Evolutionary conservation across 1,140 invertebrate genomes (phyloP).

Genomic region (Coptotermes formosanus): DNA sequence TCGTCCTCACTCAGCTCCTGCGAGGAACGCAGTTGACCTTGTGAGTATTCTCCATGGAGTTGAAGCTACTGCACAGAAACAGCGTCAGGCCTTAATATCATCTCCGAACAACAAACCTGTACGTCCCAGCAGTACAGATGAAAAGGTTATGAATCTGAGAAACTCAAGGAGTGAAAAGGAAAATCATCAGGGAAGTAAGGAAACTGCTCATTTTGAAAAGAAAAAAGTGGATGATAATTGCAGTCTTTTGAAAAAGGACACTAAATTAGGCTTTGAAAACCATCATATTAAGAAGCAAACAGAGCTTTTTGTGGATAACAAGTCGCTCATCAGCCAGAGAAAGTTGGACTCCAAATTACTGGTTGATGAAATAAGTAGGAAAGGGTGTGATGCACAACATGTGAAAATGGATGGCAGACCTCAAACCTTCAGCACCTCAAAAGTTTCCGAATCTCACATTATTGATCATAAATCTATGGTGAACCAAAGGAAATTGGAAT

Average conservation of each 20-base stretch:
- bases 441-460: neutral
- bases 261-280: neutral
- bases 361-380: neutral
- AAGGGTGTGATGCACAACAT: neutral
- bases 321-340: neutral
- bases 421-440: neutral
- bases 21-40: slow-evolving; percentile 32
- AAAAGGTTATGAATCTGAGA: slow-evolving; percentile 34
- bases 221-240: neutral
- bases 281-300: neutral
- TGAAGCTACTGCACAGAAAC: slow-evolving; percentile 31
- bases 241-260: neutral
- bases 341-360: neutral
- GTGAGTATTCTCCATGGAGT: slow-evolving; percentile 37
- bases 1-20: neutral
- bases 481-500: neutral
- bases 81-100: neutral
- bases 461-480: neutral
- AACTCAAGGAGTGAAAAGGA: slow-evolving; percentile 26
- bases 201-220: neutral
- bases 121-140: slow-evolving; percentile 25
- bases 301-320: neutral
- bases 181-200: slow-evolving; percentile 21
- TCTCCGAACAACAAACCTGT: neutral
- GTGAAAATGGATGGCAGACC: neutral